These are phyloP conservation scores for Rhodophaea formosa DNA, from an alignment of 2,888 invertebrate species.

Conservation along the genomic window DNA sequence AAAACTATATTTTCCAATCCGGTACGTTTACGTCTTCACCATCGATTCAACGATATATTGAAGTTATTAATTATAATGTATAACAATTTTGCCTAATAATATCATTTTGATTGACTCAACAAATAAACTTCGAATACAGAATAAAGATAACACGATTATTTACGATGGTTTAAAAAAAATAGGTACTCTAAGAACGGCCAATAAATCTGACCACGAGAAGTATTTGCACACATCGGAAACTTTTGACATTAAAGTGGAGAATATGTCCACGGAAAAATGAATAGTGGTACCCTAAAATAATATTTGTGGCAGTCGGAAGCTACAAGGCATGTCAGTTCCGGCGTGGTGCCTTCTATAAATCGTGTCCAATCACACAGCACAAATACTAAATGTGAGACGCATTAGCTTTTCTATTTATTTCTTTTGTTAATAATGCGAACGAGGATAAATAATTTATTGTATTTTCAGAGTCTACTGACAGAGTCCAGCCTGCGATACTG, in stretches of 20 bases:
- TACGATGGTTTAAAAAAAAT: too few species aligned
- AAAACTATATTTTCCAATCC: too few species aligned
- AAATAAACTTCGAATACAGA: too few species aligned
- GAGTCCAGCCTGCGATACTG: too few species aligned
- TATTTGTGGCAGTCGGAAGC: slow-evolving; percentile 2
- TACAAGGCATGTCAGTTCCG: slow-evolving; percentile 1
- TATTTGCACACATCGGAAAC: not conserved
- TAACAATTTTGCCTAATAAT: too few species aligned
- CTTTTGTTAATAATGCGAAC: not conserved
- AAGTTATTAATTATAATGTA: too few species aligned
- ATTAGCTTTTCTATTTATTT: not conserved
- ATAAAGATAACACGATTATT: too few species aligned
- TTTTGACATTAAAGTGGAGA: not conserved
- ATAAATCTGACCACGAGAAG: not conserved
- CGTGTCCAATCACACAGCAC: not conserved
- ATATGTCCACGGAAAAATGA: not conserved
- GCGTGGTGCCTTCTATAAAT: slow-evolving; percentile 10
- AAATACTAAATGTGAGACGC: not conserved
- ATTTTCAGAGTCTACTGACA: too few species aligned
- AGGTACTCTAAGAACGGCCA: too few species aligned
- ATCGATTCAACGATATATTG: too few species aligned
- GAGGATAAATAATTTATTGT: not conserved
- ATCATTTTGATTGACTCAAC: too few species aligned
- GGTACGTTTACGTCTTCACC: too few species aligned
- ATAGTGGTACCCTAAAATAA: slow-evolving; percentile 10